Evolutionary conservation across 1,140 invertebrate species (phyloP).

Genomic region (Drosophila gunungcola): DNA sequence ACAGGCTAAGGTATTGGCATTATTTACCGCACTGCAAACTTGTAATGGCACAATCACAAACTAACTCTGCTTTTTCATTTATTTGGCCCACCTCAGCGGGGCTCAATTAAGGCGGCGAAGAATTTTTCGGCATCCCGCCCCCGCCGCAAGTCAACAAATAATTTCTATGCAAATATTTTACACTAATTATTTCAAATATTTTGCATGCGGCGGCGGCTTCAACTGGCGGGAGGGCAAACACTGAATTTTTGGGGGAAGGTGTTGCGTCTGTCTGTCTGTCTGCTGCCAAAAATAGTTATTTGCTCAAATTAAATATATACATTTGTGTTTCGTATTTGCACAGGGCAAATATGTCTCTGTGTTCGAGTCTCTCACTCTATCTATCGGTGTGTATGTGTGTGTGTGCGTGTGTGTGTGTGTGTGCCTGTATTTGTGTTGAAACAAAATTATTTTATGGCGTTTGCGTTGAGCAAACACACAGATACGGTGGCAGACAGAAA

Average conservation of each 20-base stretch:
- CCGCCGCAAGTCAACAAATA: constrained; percentile 75
- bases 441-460: constrained; percentile 77
- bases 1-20: neutral
- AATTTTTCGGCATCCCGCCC: constrained; percentile 31
- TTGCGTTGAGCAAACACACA: constrained; percentile 54
- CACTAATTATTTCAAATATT: constrained; percentile 81
- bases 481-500: constrained; percentile 23
- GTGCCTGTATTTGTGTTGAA: constrained; percentile 39
- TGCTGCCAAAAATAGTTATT: constrained; percentile 70
- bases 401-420: constrained; percentile 41
- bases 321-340: constrained; percentile 77
- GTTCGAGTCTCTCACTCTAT: constrained; percentile 3
- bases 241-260: constrained; percentile 1
- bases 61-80: constrained; percentile 10
- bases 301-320: constrained; percentile 80
- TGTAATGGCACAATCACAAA: constrained; percentile 6
- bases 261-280: constrained; percentile 33
- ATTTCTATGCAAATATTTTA: constrained; percentile 81
- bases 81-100: constrained; percentile 4
- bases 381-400: constrained; percentile 40
- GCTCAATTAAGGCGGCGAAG: constrained; percentile 53
- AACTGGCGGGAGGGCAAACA: constrained; percentile 33
- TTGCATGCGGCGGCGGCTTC: constrained; percentile 50
- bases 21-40: constrained; percentile 1
- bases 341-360: constrained; percentile 64